These are phyloP conservation scores for Catamblyrhynchus diadema DNA, from an alignment of 2,797 vertebrate species.

Conservation along the genomic window DNA sequence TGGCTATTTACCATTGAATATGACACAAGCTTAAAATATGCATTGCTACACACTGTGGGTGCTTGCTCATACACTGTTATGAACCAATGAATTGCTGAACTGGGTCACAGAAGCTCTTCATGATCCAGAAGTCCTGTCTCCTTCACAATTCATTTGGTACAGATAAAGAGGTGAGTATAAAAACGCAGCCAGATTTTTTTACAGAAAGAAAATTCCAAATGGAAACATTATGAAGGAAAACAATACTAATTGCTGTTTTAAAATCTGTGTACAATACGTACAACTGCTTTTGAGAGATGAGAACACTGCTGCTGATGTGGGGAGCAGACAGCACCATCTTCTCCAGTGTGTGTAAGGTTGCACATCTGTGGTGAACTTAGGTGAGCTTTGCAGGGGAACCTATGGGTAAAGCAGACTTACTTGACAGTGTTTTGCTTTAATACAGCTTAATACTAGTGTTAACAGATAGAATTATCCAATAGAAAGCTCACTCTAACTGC, in stretches of 20 bases:
- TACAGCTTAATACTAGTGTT: background rate
- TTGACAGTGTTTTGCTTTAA: background rate
- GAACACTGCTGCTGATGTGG: background rate
- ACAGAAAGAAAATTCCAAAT: background rate
- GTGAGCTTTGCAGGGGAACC: background rate
- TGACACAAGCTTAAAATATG: background rate
- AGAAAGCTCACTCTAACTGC: background rate
- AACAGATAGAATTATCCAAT: background rate
- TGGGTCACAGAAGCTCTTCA: background rate
- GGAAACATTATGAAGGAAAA: background rate
- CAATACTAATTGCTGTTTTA: background rate
- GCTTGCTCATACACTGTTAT: background rate
- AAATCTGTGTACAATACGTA: background rate
- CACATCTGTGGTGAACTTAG: background rate
- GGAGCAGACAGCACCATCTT: background rate
- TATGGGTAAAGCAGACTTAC: background rate
- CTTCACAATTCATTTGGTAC: background rate
- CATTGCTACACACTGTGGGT: background rate
- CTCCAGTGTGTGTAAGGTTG: background rate
- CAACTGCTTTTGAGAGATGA: background rate
- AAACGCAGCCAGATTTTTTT: background rate
- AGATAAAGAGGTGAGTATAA: background rate
- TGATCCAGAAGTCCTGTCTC: background rate
- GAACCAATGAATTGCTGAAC: background rate
- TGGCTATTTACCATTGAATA: background rate